phyloP scores from a whole-genome alignment of 2,113 vertebrate genomes.

The Mesocricetus auratus region DNA sequence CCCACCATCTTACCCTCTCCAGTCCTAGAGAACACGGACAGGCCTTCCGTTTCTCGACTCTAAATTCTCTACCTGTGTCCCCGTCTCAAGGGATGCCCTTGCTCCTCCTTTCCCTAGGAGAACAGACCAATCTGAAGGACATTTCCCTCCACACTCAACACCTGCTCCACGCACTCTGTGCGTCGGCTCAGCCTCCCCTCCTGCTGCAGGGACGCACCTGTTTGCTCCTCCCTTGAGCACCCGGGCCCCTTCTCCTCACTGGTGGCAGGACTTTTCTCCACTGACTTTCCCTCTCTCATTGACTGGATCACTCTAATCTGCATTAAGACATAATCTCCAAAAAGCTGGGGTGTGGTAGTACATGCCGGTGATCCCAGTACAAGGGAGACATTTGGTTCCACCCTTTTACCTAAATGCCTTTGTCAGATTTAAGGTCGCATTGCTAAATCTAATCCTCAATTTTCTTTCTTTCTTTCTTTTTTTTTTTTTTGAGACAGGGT shows the following conservation, averaged over 20 bases:
- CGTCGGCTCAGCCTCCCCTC: not conserved
- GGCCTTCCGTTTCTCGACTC: not conserved
- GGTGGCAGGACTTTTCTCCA: not conserved
- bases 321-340: not conserved
- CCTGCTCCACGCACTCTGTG: not conserved
- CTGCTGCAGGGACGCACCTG: not conserved
- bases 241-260: not conserved
- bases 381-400: not conserved
- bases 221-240: not conserved
- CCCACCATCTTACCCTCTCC: not conserved
- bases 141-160: not conserved
- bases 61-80: not conserved
- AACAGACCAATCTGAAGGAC: not conserved
- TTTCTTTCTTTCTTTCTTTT: not conserved
- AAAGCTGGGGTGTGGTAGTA: not conserved
- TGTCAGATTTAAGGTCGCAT: not conserved
- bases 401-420: not conserved
- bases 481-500: not conserved
- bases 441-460: not conserved
- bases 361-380: not conserved
- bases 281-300: not conserved
- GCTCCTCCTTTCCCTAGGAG: not conserved
- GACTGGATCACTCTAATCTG: conserved; percentile 5
- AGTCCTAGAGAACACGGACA: not conserved
- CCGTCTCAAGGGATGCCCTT: not conserved